Base-by-base conservation (phyloP, 2,888 invertebrate species). In the Coelopa pilipes region DNA sequence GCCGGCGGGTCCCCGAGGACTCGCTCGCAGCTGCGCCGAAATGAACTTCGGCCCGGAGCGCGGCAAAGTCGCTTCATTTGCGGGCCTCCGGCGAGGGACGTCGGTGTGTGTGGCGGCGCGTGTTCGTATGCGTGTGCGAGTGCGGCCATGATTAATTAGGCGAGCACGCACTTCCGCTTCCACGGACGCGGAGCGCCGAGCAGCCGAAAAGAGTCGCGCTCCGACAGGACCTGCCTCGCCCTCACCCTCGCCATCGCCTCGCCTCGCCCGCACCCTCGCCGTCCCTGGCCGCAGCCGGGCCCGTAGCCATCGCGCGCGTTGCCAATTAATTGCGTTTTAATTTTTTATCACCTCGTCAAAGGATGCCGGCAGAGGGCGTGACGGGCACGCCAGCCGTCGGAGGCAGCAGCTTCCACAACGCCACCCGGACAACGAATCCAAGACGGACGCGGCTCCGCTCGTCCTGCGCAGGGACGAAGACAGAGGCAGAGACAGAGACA, bases 11-110 rank as follows among this genome's bases (percentile, higher is more conserved):
- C 62, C 34, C 62, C 62, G 7, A 34, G 34, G 34, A 34, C 34
- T 34, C 34, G 34, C n/a, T 34, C 45, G 34, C 34, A 34, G 34
- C 12, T 21, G 62, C 62, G 10, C 9, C 19, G 79, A 78, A 80
- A 80, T 80, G 77, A 79, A 79, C 80, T 80, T 78, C 77, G 78
- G 77, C 76, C 77, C 77, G 75, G 75, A 75, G 75, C 73, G 49
- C 50, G 66, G 24, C 66, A 66, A 66, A 66, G 50, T 66, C 50
- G 50, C 66, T 66, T 66, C 49, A 66, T 66, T 66, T 66, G 49
- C 49, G n/a, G 53, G 47, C n/a, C n/a, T n/a, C n/a, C n/a, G n/a
- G n/a, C n/a, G n/a, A n/a, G n/a, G n/a, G n/a, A n/a, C n/a, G n/a
- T n/a, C n/a, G 55, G 34, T 49, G 57, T 34, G 45, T 49, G 65